These are phyloP conservation scores for Physocephala rufipes DNA, from an alignment of 2,888 invertebrate species.

Conservation along the genomic window DNA sequence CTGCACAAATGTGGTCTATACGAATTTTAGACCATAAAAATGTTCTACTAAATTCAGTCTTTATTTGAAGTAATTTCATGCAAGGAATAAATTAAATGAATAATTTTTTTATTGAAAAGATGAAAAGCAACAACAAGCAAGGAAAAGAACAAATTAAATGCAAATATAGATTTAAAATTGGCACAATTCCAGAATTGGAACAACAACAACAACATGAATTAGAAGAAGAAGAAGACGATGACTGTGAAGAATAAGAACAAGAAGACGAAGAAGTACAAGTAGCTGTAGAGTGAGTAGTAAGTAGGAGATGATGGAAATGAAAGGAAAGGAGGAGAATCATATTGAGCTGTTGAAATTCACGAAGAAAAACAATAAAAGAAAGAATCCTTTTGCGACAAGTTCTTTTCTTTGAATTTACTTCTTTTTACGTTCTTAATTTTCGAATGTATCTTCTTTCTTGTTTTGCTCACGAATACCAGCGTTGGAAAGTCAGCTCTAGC, in stretches of 20 bases:
- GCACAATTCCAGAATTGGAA: constrained; percentile 33
- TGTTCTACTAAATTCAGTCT: constrained; percentile 21
- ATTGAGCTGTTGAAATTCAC: not conserved
- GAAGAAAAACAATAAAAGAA: not conserved
- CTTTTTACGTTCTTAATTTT: not conserved
- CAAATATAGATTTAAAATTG: constrained; percentile 25
- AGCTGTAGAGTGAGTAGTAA: not conserved
- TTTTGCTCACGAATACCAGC: not conserved
- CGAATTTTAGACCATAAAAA: too few relatives aligned
- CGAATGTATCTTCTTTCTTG: not conserved
- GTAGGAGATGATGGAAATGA: too few relatives aligned
- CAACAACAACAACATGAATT: too few relatives aligned
- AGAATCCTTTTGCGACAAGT: not conserved
- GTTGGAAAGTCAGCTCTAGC: not conserved
- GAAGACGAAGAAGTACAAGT: too few relatives aligned
- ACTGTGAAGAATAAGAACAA: too few relatives aligned
- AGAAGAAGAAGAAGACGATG: too few relatives aligned
- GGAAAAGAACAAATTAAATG: constrained; percentile 15
- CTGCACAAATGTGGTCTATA: too few relatives aligned
- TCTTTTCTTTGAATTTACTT: not conserved
- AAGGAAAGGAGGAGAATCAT: not conserved
- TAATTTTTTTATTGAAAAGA: not conserved
- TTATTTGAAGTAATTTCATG: constrained; percentile 19
- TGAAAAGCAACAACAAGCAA: constrained; percentile 17
- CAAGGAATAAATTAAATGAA: constrained; percentile 19